Evolutionary conservation across 2,888 invertebrate genomes (phyloP).

Genomic region (Cacoxenus indagator): DNA sequence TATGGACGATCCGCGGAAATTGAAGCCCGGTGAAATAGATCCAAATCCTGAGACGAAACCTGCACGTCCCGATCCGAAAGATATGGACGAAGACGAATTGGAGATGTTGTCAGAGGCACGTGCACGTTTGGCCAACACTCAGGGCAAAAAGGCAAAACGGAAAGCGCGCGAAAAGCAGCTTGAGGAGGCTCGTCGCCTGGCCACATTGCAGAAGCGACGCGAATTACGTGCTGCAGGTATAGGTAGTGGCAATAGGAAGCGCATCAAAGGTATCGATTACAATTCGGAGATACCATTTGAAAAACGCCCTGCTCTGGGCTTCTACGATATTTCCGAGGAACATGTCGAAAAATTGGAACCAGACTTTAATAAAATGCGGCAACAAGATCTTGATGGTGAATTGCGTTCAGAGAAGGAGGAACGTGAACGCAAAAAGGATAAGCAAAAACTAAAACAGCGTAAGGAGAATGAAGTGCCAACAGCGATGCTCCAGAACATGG

Average conservation of each 20-base stretch:
- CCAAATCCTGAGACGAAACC: slow-evolving; percentile 99
- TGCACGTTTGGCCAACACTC: slow-evolving; percentile 98
- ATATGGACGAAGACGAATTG: slow-evolving; percentile 99
- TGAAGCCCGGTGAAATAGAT: slow-evolving; percentile 99
- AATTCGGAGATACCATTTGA: slow-evolving; percentile 98
- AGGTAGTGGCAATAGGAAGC: slow-evolving; percentile 70
- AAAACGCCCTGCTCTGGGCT: slow-evolving; percentile 91
- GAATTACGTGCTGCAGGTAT: slow-evolving; percentile 98
- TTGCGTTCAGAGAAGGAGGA: slow-evolving; percentile 92
- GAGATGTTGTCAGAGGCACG: slow-evolving; percentile 99
- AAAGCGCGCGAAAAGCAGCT: slow-evolving; percentile 98
- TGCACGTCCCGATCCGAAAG: slow-evolving; percentile 98
- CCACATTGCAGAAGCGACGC: slow-evolving; percentile 96
- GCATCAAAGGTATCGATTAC: slow-evolving; percentile 93
- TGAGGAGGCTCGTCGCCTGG: slow-evolving; percentile 96
- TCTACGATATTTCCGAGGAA: slow-evolving; percentile 95
- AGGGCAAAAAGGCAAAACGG: slow-evolving; percentile 92
- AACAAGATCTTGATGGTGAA: slow-evolving; percentile 95
- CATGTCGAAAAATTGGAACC: slow-evolving; percentile 89
- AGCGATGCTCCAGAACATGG: slow-evolving; percentile 88
- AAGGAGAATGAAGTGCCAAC: slow-evolving; percentile 96
- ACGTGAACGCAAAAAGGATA: slow-evolving; percentile 93
- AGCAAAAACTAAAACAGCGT: slow-evolving; percentile 92
- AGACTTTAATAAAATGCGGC: slow-evolving; percentile 89
- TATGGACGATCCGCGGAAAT: slow-evolving; percentile 93